Conservation (phyloP, 2,888 invertebrate genomes). For the Drosophila suboccidentalis region DNA sequence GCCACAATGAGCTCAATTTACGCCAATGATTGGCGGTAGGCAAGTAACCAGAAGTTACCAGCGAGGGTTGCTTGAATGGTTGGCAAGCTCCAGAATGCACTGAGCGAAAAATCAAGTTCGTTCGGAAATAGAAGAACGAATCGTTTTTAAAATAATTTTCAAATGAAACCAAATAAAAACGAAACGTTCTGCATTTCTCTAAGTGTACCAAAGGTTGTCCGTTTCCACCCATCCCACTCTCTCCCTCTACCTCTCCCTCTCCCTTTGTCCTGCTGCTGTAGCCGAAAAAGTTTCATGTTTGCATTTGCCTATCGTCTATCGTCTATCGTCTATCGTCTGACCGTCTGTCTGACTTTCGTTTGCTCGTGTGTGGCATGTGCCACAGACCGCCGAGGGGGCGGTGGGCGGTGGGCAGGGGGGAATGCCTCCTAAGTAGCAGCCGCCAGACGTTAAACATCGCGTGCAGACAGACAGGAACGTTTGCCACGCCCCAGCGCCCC, state of each 20-base stretch:
- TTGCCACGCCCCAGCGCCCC: conserved; percentile 14
- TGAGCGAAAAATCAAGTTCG: no score
- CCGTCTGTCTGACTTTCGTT: conserved; percentile 7
- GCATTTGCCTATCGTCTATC: conserved; percentile 69
- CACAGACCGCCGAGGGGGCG: neutral
- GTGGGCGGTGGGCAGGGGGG: no score
- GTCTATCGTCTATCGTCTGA: conserved; percentile 46
- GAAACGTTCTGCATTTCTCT: no score
- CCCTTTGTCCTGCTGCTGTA: conserved; percentile 1
- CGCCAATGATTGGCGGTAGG: conserved; percentile 77
- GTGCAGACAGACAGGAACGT: conserved; percentile 61
- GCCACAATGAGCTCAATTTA: conserved; percentile 80
- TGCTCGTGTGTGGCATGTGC: conserved; percentile 4
- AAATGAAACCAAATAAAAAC: no score
- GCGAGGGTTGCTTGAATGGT: conserved; percentile 2
- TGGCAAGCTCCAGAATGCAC: neutral
- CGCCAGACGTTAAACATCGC: conserved; percentile 77
- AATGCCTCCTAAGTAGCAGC: conserved; percentile 51
- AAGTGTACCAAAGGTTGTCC: no score
- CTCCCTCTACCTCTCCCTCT: neutral
- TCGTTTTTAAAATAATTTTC: no score
- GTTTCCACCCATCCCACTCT: no score
- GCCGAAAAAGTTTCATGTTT: conserved; percentile 64
- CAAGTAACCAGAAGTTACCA: neutral
- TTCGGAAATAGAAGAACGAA: no score